These are phyloP conservation scores for Drosophila murphyi DNA, from an alignment of 1,140 invertebrate species.

Conservation along the genomic window DNA sequence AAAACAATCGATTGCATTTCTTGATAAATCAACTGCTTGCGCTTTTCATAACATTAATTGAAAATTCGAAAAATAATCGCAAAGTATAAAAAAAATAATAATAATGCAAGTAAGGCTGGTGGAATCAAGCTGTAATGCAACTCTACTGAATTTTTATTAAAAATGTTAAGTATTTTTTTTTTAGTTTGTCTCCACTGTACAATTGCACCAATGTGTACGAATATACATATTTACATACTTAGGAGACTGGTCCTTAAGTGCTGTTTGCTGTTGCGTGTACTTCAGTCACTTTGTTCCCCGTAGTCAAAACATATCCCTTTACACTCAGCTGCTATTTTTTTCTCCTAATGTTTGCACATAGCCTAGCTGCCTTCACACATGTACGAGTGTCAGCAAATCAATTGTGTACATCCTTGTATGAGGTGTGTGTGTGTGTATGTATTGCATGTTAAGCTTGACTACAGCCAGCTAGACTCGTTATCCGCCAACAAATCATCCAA, in stretches of 20 bases:
- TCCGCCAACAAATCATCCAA: background rate
- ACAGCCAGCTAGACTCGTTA: background rate
- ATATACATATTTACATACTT: background rate
- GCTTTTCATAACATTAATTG: too few relatives aligned
- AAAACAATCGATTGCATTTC: too few relatives aligned
- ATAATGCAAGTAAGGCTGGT: too few relatives aligned
- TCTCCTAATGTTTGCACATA: constrained; percentile 26
- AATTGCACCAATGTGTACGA: background rate
- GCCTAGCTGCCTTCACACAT: constrained; percentile 41
- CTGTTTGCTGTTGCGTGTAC: constrained; percentile 48
- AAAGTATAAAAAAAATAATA: too few relatives aligned
- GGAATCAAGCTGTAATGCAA: too few relatives aligned
- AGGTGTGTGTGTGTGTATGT: constrained; percentile 1
- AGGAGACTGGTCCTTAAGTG: constrained; percentile 30
- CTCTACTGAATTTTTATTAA: too few relatives aligned
- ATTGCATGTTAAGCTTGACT: background rate
- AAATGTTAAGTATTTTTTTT: background rate
- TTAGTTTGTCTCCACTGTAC: background rate
- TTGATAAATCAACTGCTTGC: too few relatives aligned
- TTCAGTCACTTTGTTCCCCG: background rate
- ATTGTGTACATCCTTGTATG: constrained; percentile 34
- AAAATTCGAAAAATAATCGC: too few relatives aligned
- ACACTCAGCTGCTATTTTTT: background rate
- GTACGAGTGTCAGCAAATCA: constrained; percentile 51
- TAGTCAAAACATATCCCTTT: background rate